Evolutionary conservation across 2,888 invertebrate genomes (phyloP), one percentile per base, ranked within the genome.

Genomic region (Lysandra coridon): DNA sequence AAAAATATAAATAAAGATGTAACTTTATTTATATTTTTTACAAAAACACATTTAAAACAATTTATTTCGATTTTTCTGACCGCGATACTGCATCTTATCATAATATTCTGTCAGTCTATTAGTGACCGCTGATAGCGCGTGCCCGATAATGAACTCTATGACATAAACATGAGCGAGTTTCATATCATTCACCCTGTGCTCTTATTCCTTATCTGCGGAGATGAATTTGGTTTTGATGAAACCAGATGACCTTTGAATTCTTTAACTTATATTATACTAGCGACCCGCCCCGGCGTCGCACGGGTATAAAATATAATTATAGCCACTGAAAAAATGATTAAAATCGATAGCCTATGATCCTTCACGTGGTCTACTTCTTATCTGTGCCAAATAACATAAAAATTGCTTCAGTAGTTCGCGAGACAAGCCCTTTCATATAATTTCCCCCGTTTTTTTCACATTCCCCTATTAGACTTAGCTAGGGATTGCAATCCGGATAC

Each of bases 91-190:
- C 23, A 30, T 33, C 69, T 69, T 69, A 78, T 78, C 78, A 40
- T 69, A 33, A 78, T 78, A 73, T 14, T 78, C 69, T 53, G 73
- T 78, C 78, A 49, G 53, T 78, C n/a, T 73, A 78, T 78, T 37
- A 73, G 78, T 78, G 78, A 78, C 69, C 33, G 69, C 49, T 78
- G 33, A 69, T 69, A 69, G 33, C 69, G 30, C 69, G 69, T 69
- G 69, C 69, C 69, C 33, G 69, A 69, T 69, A 69, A 69, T 69
- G 30, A 69, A 69, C 69, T 69, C 14, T 33, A 33, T 30, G 33
- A 69, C 69, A 10, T 69, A 33, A 30, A 1, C 1, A 69, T 33
- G 69, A 1, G 33, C 69, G 69, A 69, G 30, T 33, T 33, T 7
- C 10, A 30, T 30, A 64, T 30, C 64, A 64, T 64, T 62, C 30